Conservation (phyloP, 1,140 invertebrate genomes). For the Saxidomus purpurata region DNA sequence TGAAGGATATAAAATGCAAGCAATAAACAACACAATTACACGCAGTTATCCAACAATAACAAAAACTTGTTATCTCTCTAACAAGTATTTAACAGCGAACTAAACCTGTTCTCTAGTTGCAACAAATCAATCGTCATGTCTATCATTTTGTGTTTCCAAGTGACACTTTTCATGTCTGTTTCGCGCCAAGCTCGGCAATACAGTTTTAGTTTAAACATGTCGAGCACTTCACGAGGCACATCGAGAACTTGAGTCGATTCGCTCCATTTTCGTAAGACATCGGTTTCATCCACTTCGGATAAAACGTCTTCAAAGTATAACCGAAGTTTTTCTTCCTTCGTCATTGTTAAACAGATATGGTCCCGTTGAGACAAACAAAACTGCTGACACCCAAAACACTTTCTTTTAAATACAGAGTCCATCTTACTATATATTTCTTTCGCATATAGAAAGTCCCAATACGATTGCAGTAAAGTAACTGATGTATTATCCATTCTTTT, state of each 20-base stretch:
- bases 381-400: too few relatives aligned
- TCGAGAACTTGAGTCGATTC: neutral
- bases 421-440: too few relatives aligned
- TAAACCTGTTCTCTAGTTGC: too few relatives aligned
- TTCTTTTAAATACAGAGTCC: too few relatives aligned
- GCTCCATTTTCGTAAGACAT: neutral
- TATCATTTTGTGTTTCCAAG: slow-evolving; percentile 33
- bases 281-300: slow-evolving; percentile 5
- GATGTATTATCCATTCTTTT: too few relatives aligned
- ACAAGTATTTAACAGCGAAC: too few relatives aligned
- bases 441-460: too few relatives aligned
- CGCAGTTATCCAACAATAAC: neutral
- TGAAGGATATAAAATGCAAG: too few relatives aligned
- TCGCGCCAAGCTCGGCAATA: slow-evolving; percentile 43
- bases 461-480: too few relatives aligned
- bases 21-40: neutral
- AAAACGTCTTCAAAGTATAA: slow-evolving; percentile 31
- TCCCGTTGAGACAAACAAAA: too few relatives aligned
- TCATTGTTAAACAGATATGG: neutral
- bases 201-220: too few relatives aligned
- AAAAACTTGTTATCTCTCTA: neutral
- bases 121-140: neutral
- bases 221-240: too few relatives aligned
- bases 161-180: slow-evolving; percentile 6
- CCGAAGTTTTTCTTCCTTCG: neutral